Base-by-base conservation (phyloP, 2,888 invertebrate genomes). In the Caenorhabditis becei region DNA sequence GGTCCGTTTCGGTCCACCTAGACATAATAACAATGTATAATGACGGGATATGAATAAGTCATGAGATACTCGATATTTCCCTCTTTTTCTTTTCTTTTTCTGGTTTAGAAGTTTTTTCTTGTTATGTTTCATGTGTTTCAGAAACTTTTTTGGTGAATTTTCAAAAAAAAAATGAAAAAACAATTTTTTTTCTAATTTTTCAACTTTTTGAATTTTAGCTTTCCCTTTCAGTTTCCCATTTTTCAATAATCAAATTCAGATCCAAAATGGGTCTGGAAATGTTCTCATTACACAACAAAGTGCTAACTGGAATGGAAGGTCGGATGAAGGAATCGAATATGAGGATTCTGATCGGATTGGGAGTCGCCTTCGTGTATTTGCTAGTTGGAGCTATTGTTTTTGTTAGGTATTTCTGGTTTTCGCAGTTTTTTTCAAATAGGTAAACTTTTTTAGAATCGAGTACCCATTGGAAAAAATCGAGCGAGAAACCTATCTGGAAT, bases 301-400 rank as follows among this genome's bases (percentile, higher is more conserved):
- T 85, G 54, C 28, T 83, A 18, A 70, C 51, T 32, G 71, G 78
- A 11, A 77, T 82, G 79, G 85, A 83, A 23, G 85, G 82, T 7
- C 74, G 79, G 41, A 80, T 88, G 80, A 61, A 74, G 10, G 88
- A 89, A 51, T 86, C 85, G 20, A 87, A 88, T 59, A 70, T 71
- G 32, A 59, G 88, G 26, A 83, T 89, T 20, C 56, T 82, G n/a
- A 69, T 88, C 28, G 89, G 88, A 14, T 59, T 88, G 14, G 81
- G 79, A 26, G 82, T 87, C 18, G 82, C 89, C 18, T 58, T 89
- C 7, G 53, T 94, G 44, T 94, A 94, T 91, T 91, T 95, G 80
- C 92, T 94, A 41, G 91, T 94, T 91, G 96, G 95, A 20, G 95
- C 95, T 0, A 93, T 94, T 20, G 94, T 95, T 79, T 95, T 95